A percentile compares a stretch with the other conserved stretches of the same genome.
phyloP scores from a whole-genome alignment of 2,888 invertebrate species.

The Tortricodes alternella region DNA sequence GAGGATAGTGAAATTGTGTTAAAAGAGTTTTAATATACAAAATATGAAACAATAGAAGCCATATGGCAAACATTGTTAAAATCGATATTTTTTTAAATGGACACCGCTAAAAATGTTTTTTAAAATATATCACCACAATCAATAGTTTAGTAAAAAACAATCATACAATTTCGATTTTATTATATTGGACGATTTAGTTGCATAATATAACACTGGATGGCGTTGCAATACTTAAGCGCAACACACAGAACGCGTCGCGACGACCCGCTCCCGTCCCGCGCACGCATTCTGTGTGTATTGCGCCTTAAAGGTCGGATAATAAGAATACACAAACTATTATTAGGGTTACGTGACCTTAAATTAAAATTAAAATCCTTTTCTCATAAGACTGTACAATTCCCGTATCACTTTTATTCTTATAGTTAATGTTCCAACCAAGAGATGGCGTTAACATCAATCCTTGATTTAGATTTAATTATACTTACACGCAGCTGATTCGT shows the following conservation, averaged over 20 bases:
- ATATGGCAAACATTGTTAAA: too few relatives aligned
- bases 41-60: too few relatives aligned
- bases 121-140: not conserved
- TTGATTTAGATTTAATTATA: not conserved
- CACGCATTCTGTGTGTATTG: too few relatives aligned
- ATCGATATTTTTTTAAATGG: not conserved
- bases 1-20: too few relatives aligned
- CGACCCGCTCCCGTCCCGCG: too few relatives aligned
- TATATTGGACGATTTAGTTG: constrained; percentile 21
- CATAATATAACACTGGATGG: constrained; percentile 7
- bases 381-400: constrained; percentile 2
- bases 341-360: too few relatives aligned
- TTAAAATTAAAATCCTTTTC: not conserved
- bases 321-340: not conserved
- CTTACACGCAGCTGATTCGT: too few relatives aligned
- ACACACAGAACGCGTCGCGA: too few relatives aligned
- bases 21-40: not conserved
- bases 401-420: not conserved
- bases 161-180: not conserved
- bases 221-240: constrained; percentile 4
- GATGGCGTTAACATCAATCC: not conserved
- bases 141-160: not conserved
- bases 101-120: not conserved
- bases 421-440: not conserved
- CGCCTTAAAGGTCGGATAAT: not conserved